These are phyloP conservation scores for Aleadryas rufinucha DNA, from an alignment of 2,113 vertebrate genomes.

Conservation along the genomic window DNA sequence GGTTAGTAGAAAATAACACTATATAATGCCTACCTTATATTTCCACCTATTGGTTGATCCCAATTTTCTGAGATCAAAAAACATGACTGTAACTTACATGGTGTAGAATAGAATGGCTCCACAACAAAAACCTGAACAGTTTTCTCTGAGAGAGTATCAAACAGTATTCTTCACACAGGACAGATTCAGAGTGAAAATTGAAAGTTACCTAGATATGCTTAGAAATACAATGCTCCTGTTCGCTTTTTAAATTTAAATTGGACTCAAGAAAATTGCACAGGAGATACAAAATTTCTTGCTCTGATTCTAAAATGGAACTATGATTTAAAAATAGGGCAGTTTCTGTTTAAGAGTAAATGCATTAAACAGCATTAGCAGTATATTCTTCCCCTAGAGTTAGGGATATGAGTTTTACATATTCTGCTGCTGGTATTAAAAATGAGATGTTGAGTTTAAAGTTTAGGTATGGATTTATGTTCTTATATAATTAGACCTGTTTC, in stretches of 20 bases:
- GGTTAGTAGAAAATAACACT: not conserved
- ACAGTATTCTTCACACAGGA: not conserved
- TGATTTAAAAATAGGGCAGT: not conserved
- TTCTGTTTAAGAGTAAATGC: not conserved
- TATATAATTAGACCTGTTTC: not conserved
- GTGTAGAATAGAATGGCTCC: not conserved
- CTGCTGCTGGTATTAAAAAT: not conserved
- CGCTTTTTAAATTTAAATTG: not conserved
- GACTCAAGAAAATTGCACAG: not conserved
- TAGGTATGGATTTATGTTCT: not conserved
- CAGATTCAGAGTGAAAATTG: not conserved
- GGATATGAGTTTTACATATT: not conserved
- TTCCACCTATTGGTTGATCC: not conserved
- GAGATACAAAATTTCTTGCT: not conserved
- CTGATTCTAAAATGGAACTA: not conserved
- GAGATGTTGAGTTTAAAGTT: not conserved
- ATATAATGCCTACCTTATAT: not conserved
- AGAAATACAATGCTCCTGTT: not conserved
- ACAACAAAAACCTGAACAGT: not conserved
- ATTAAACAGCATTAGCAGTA: not conserved
- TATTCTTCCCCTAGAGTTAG: not conserved
- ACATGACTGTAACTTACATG: accelerated
- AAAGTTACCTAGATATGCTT: not conserved
- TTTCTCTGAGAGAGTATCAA: not conserved
- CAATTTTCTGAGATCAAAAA: not conserved